Conservation (phyloP, 2,113 vertebrate species). For the Danio rerio region DNA sequence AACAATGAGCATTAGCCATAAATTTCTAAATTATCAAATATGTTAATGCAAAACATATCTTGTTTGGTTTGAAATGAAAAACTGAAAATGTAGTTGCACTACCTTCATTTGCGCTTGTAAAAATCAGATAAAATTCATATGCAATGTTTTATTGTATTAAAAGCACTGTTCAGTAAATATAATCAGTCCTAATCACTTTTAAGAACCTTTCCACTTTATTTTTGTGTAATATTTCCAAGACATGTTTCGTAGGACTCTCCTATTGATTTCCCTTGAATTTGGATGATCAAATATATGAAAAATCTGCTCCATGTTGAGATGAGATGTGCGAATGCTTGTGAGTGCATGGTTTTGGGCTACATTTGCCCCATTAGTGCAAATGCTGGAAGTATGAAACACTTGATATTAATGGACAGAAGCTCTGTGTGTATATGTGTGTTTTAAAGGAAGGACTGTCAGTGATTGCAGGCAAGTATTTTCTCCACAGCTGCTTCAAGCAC, state of each 20-base stretch:
- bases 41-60: too few relatives aligned
- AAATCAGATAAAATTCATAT: neutral
- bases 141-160: neutral
- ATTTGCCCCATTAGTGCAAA: neutral
- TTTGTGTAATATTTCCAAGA: neutral
- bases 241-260: neutral
- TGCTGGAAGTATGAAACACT: conserved; percentile 15
- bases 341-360: neutral
- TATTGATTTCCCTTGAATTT: neutral
- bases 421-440: conserved; percentile 17
- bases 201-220: neutral
- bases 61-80: too few relatives aligned
- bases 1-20: too few relatives aligned
- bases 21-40: too few relatives aligned
- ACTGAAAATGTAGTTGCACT: neutral
- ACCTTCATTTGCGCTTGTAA: neutral
- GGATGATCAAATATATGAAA: neutral
- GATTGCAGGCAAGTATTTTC: conserved; percentile 43
- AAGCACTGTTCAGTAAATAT: neutral
- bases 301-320: neutral
- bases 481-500: conserved; percentile 42
- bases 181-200: neutral
- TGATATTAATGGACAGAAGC: conserved; percentile 14
- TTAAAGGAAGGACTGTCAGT: conserved; percentile 42
- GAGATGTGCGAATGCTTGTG: conserved; percentile 14